Evolutionary conservation across 1,140 invertebrate species (phyloP).

Genomic region (Aphidius ervi): DNA sequence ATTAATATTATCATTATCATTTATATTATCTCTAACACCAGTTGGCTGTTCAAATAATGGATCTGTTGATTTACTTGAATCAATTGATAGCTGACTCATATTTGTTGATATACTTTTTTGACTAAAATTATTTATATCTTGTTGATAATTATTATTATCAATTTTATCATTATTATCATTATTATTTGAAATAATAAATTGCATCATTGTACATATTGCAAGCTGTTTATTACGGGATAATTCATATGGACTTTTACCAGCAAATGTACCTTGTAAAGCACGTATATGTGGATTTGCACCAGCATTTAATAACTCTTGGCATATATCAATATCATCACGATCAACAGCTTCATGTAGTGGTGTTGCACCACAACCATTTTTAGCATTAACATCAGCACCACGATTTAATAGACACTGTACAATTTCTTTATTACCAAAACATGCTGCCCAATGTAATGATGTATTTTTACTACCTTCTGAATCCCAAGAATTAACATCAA

Average conservation of each 20-base stretch:
- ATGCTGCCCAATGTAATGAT: slow-evolving; percentile 64
- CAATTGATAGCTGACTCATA: slow-evolving; percentile 46
- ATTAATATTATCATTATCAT: slow-evolving; percentile 39
- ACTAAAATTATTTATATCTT: slow-evolving; percentile 38
- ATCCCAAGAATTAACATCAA: slow-evolving; percentile 59
- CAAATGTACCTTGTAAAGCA: slow-evolving; percentile 56
- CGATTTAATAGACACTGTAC: slow-evolving; percentile 57
- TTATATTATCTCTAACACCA: slow-evolving; percentile 33
- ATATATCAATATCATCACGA: slow-evolving; percentile 56
- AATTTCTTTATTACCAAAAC: slow-evolving; percentile 59
- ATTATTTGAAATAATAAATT: slow-evolving; percentile 36
- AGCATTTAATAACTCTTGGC: slow-evolving; percentile 56
- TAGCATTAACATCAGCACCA: slow-evolving; percentile 54
- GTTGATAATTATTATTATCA: slow-evolving; percentile 35
- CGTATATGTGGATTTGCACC: slow-evolving; percentile 58
- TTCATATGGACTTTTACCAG: slow-evolving; percentile 51
- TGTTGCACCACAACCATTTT: slow-evolving; percentile 59
- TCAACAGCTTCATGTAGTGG: slow-evolving; percentile 63
- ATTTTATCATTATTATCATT: slow-evolving; percentile 32
- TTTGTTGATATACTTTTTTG: slow-evolving; percentile 41
- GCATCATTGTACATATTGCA: slow-evolving; percentile 47
- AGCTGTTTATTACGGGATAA: slow-evolving; percentile 50
- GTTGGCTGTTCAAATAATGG: slow-evolving; percentile 36
- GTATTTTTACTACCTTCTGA: slow-evolving; percentile 60
- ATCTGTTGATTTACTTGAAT: slow-evolving; percentile 46